Evolutionary conservation across 1,140 invertebrate genomes (phyloP).

Genomic region (Listronotus bonariensis): DNA sequence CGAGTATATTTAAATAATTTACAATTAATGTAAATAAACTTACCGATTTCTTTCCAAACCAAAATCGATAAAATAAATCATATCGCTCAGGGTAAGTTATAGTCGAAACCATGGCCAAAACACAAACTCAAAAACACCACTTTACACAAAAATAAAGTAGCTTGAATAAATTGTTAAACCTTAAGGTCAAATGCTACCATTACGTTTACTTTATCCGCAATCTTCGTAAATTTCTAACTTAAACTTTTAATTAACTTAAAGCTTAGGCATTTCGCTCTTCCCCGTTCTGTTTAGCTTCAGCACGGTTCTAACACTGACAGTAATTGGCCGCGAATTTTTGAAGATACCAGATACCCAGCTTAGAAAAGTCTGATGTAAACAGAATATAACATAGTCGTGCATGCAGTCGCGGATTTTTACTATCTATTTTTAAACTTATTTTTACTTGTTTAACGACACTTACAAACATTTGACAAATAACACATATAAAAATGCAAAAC

Average conservation of each 20-base stretch:
- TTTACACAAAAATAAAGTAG: conserved; percentile 1
- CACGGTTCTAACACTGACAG: conserved; percentile 27
- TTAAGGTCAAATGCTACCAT: background rate
- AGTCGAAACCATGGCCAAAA: background rate
- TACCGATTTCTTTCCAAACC: conserved; percentile 18
- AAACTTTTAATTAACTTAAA: conserved; percentile 4
- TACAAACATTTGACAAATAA: background rate
- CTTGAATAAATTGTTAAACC: background rate
- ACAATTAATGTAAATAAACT: background rate
- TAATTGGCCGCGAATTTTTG: conserved; percentile 32
- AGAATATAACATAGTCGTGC: conserved; percentile 13
- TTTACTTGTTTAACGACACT: background rate
- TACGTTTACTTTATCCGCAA: background rate
- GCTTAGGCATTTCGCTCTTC: conserved; percentile 5
- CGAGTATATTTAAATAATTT: no score
- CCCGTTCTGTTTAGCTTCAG: conserved; percentile 17
- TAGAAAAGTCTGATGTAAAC: conserved; percentile 31
- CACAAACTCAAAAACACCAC: background rate
- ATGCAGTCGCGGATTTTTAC: no score
- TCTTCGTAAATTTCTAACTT: conserved; percentile 5
- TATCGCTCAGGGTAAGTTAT: conserved; percentile 8
- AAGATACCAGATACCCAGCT: conserved; percentile 27
- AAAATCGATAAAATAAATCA: conserved; percentile 27
- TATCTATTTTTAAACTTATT: no score
- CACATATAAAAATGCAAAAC: background rate